Evolutionary conservation across 2,797 vertebrate genomes (phyloP), one percentile per base, ranked within the genome.

Genomic region (Pampus argenteus): DNA sequence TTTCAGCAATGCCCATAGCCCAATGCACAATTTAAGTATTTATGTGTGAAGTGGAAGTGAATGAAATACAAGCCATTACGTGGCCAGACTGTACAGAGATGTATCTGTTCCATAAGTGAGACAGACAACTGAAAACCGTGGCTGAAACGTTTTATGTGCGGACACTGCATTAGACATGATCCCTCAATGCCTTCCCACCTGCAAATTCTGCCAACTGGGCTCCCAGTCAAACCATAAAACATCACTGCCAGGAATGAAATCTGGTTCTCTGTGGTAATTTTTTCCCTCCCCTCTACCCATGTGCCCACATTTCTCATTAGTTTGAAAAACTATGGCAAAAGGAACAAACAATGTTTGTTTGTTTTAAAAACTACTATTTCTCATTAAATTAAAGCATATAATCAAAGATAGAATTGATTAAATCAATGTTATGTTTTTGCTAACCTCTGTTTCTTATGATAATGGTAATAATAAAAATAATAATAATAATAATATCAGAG

Each of bases 81-180:
- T 44, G 40, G 40, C 6, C 15, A 44, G 6, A 18, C 5, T 7
- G 40, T 44, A 18, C 0, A 6, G 40, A 44, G 40, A 6, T 7
- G 6, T 44, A 44, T 44, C 40, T 44, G 17, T 18, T 44, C 15
- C 40, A 44, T 44, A 17, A 44, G 40, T 44, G 40, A 44, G 40
- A n/a, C 5, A 17, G 2, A 18, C 40, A 18, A 44, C 17, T 44
- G 13, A 28, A 28, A 17, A 51, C 28, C 11, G 3, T 5, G 15
- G 14, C 49, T 28, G 22, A 26, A 26, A 26, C 0, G 13, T 15
- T 13, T 51, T 28, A 4, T 22, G 10, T 26, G 25, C 28, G 15
- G 14, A 51, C 14, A 17, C 22, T 15, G 22, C 23, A 14, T 51
- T 51, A 14, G 48, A 64, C 18, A 63, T 36, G 15, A 70, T 74